These are phyloP conservation scores for Hassar affinis DNA, from an alignment of 2,113 vertebrate genomes.

Conservation along the genomic window DNA sequence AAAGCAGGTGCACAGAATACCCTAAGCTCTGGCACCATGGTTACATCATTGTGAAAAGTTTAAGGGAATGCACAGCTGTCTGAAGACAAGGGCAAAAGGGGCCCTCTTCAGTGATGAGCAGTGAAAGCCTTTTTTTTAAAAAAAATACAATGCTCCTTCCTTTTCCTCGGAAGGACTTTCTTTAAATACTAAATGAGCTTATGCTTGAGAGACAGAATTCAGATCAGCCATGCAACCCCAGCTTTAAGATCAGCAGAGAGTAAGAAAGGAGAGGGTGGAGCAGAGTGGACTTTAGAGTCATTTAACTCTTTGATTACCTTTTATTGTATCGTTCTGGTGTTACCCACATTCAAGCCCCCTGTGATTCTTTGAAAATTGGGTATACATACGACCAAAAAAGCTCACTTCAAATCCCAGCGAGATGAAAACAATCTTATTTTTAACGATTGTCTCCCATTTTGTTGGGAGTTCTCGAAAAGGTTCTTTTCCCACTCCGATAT, in stretches of 20 bases:
- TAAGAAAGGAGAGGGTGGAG: constrained; percentile 30
- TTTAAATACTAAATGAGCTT: constrained; percentile 50
- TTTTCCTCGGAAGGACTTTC: constrained; percentile 43
- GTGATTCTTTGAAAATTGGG: constrained; percentile 10
- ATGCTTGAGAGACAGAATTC: constrained; percentile 45
- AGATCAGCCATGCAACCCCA: constrained; percentile 43
- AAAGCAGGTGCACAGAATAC: constrained; percentile 8
- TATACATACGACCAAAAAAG: constrained; percentile 3
- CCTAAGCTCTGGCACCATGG: constrained; percentile 20
- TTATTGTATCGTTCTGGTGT: constrained; percentile 32
- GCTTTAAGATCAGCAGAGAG: constrained; percentile 34
- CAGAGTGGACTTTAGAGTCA: constrained; percentile 45
- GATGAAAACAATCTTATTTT: not conserved
- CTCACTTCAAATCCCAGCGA: constrained; percentile 1
- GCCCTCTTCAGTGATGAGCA: constrained; percentile 36
- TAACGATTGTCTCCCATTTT: not conserved
- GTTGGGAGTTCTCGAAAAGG: no score
- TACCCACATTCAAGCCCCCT: constrained; percentile 15
- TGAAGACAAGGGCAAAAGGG: constrained; percentile 40
- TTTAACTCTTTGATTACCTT: constrained; percentile 41
- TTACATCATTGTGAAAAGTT: constrained; percentile 37
- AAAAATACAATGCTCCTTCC: constrained; percentile 46
- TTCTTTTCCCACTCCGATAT: not conserved
- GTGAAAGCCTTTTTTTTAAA: constrained; percentile 40
- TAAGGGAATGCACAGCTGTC: constrained; percentile 41